Evolutionary conservation across 1,140 invertebrate species (phyloP).

Genomic region (Bathynomus jamesi): DNA sequence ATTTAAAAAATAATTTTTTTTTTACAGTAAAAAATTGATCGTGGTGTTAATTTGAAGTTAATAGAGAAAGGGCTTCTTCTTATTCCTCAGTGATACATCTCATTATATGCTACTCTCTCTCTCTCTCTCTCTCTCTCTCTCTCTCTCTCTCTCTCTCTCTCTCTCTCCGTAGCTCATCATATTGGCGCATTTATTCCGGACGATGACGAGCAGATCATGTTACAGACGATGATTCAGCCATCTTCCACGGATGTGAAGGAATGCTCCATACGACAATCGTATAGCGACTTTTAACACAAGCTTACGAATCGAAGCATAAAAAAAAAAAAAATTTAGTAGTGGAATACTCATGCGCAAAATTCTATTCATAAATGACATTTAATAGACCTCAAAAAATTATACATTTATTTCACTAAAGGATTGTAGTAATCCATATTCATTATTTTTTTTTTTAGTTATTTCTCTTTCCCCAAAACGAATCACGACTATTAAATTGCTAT

Average conservation of each 20-base stretch:
- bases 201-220: background rate
- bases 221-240: background rate
- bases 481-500: too few species aligned
- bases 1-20: too few species aligned
- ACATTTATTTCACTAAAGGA: background rate
- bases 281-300: too few species aligned
- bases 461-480: too few species aligned
- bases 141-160: too few species aligned
- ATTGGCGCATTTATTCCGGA: background rate
- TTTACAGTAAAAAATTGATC: too few species aligned
- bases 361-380: background rate
- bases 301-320: too few species aligned
- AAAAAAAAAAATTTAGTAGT: too few species aligned
- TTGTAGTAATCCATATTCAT: background rate
- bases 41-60: too few species aligned
- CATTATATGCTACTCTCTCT: background rate
- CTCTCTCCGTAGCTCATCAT: background rate
- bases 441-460: background rate
- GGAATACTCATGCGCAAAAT: too few species aligned
- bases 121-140: background rate
- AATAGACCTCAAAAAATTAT: background rate
- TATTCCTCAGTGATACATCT: too few species aligned
- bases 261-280: background rate
- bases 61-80: too few species aligned
- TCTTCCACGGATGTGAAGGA: background rate